A percentile compares a stretch with the other conserved stretches of the same genome.
phyloP scores from a whole-genome alignment of 2,113 vertebrate species.

The Jaculus jaculus region DNA sequence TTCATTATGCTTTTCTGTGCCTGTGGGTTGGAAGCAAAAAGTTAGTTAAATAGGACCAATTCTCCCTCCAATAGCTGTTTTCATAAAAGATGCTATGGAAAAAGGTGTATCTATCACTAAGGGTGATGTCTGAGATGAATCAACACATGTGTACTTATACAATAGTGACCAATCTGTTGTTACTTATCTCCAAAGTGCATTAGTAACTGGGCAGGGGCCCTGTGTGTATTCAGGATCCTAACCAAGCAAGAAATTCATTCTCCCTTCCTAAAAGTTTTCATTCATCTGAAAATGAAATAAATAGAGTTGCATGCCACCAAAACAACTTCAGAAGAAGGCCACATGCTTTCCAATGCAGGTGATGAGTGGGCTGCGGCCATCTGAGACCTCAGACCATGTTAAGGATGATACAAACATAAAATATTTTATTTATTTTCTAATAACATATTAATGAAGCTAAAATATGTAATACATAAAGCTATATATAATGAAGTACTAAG shows the following conservation, averaged over 20 bases:
- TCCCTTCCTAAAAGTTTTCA: background rate
- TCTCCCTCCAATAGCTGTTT: conserved; percentile 63
- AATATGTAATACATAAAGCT: no score
- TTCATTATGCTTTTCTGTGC: conserved; percentile 72
- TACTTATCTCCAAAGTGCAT: background rate
- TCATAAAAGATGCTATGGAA: conserved; percentile 45
- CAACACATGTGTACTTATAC: conserved; percentile 27
- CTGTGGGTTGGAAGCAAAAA: conserved; percentile 68
- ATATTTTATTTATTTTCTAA: background rate
- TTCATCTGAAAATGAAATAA: background rate
- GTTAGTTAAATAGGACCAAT: conserved; percentile 72
- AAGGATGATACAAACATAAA: background rate
- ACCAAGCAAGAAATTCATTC: conserved; percentile 40
- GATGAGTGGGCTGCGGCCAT: background rate
- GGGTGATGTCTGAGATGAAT: conserved; percentile 26
- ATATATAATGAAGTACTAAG: no score
- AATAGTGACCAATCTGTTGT: conserved; percentile 63
- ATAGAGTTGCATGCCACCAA: background rate
- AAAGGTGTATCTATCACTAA: conserved; percentile 59
- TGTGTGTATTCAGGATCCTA: conserved; percentile 7
- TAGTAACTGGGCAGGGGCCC: background rate
- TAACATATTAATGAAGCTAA: background rate
- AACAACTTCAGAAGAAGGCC: background rate
- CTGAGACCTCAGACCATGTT: background rate
- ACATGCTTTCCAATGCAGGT: background rate